Percentiles rank a stretch among this genome's conserved stretches.
These are phyloP conservation scores for Nasonia longicornis DNA, from an alignment of 1,140 invertebrate species.

Conservation along the genomic window DNA sequence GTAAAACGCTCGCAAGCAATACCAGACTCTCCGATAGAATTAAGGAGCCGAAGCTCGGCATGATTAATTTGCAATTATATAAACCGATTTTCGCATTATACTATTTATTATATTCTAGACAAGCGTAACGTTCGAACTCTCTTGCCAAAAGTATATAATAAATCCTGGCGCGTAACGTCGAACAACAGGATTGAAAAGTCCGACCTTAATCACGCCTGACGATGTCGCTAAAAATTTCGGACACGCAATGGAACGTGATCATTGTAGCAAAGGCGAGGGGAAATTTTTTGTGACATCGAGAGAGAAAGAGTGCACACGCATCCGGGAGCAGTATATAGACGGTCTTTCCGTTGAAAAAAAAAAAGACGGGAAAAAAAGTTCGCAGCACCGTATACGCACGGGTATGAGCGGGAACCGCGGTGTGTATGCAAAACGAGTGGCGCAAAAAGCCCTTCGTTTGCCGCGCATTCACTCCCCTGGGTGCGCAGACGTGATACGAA, in stretches of 20 bases:
- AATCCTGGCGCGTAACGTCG: too few species aligned
- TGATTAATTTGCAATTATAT: neutral
- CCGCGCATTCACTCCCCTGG: neutral
- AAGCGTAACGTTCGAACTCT: neutral
- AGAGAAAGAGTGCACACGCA: neutral
- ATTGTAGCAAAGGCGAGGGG: neutral
- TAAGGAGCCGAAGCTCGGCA: neutral
- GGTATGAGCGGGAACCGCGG: neutral
- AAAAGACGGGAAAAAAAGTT: neutral
- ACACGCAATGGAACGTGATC: neutral
- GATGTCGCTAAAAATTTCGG: neutral
- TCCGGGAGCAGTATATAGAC: neutral
- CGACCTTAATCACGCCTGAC: too few species aligned
- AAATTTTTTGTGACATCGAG: neutral
- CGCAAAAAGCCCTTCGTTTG: slow-evolving; percentile 33
- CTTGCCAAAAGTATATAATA: too few species aligned
- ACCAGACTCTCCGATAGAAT: neutral
- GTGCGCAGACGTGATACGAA: slow-evolving; percentile 5
- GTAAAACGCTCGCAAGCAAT: neutral
- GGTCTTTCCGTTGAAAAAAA: neutral
- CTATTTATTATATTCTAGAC: neutral
- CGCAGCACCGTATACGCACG: neutral
- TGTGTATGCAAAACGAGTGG: slow-evolving; percentile 27
- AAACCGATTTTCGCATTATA: neutral
- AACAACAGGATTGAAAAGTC: too few species aligned